Base-by-base conservation (phyloP, 2,113 vertebrate genomes). In the Gambusia holbrooki region DNA sequence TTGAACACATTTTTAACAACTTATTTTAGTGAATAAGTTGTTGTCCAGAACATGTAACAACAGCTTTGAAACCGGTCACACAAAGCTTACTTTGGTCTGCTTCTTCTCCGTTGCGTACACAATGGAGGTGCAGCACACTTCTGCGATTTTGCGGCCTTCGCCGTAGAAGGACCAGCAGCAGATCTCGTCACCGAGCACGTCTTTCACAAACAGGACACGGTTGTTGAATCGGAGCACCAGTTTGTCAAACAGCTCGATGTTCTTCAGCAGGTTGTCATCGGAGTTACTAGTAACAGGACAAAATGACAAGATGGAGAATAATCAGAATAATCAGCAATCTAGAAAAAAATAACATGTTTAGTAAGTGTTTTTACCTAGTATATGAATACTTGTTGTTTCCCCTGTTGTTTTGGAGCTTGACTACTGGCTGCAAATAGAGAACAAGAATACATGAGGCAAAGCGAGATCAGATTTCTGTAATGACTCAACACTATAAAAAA, bases 91-190 rank as follows among this genome's bases (percentile, higher is more conserved):
- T 96, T 99, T 99, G 68, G 98, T 99, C 91, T 99, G 98, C 22
- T 99, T 99, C 87, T 99, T 99, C 93, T 99, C 98, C 0, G 98
- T 99, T 73, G 98, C 98, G 0, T 99, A 99, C 35, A 99, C 98
- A 0, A 99, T 99, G 81, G 98, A 99, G 1, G 98, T 99, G 87
- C 98, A 99, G 83, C 98, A 99, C n/a, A 99, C 97, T 81, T 99
- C 98, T 0, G 98, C 97, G 0, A 99, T 95, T 94, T 99, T 99
- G 32, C 97, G 96, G 12, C 97, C 97, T 93, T 98, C 97, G 0
- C 98, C 98, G 0, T 99, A 99, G 65, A 99, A 99, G 12, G 98
- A 99, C 98, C 98, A 99, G 88, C 98, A 99, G 95, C 98, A 99
- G 92, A 99, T 99, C 86, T 99, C 97, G 0, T 99, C 97, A 3